Base-by-base conservation (phyloP, 1,140 invertebrate genomes). In the Camponotus floridanus region DNA sequence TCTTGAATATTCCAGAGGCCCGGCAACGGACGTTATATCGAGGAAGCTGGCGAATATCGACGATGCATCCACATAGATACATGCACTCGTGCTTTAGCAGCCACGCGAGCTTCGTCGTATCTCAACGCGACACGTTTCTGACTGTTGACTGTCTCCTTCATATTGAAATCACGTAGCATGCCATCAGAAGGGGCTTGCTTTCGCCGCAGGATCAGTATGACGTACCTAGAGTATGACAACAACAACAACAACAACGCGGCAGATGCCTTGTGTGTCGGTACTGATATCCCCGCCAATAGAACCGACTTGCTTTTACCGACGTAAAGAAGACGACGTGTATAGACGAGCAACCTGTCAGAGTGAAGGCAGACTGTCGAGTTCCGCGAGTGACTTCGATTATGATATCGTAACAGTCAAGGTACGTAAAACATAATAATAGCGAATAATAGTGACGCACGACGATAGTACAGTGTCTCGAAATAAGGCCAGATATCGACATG, bases 121-220 rank as follows among this genome's bases (percentile, higher is more conserved):
- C 79, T 83, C 68, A n/a, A 18, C 39, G 76, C 64, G 76, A 71
- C 86, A 57, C 64, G 55, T 85, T 80, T 87, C 73, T 57, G 15
- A 45, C 71, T 86, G 80, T 79, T 86, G 33, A 73, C 76, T 73
- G 57, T 88, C 85, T 86, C 88, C 70, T 90, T 92, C 86, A 84
- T 70, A 92, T 92, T 91, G 90, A 90, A 92, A 92, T 91, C 90
- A 92, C 90, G 90, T 92, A 87, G 79, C 78, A 71, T 64, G 61
- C 83, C 84, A 91, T 90, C 76, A 86, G 86, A 79, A 86, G 89
- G 79, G 73, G 86, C 42, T 88, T 89, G 88, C 89, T 90, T 90
- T 89, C 86, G 88, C 57, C 59, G 36, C 85, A 48, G 65, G 51
- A 87, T 71, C 71, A 42, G 45, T 76, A 71, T 68, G 81, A 87